Evolutionary conservation across 2,888 invertebrate species (phyloP), one percentile per base, ranked within the genome.

Genomic region (Chymomyza procnemis): DNA sequence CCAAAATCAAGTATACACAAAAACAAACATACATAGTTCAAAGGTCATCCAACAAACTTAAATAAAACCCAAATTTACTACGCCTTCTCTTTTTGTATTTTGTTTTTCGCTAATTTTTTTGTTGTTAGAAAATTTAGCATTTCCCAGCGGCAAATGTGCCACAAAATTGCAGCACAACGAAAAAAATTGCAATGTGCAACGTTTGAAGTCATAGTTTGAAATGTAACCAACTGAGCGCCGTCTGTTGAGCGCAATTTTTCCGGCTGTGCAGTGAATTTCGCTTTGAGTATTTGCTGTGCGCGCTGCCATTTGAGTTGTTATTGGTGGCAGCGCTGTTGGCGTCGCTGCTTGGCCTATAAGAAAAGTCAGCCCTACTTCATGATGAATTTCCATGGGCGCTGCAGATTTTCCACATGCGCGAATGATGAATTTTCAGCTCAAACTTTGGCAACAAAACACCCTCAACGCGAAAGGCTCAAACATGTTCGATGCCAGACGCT

Each of bases 341-440:
- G 50, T 52, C 8, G 68, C 16, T 68, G 66, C 54, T 65, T 84
- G 85, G 88, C 88, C 89, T 88, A 88, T 89, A 88, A 87, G 88
- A 89, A 88, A 88, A 88, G 73, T 78, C 81, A 76, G 83, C 89
- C 86, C 89, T 88, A 86, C 89, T 82, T 81, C 88, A 83, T 89
- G 81, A 88, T 87, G 88, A 82, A 88, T 88, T 88, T 88, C 85
- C 87, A 85, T 72, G 69, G 56, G 19, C 57, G 19, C 78, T 74
- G 80, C 73, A 67, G 18, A 55, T 80, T 86, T 84, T 73, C 82
- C 82, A 67, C 30, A 59, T 64, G 62, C 68, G 66, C 84, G 74
- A 80, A 81, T 76, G 73, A 76, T 73, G 74, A 82, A 79, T 78
- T 72, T 73, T 62, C 64, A 67, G 58, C 67, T 57, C 67, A 48